Base-by-base conservation (phyloP, 2,888 invertebrate genomes). In the Chrysolina americana region DNA sequence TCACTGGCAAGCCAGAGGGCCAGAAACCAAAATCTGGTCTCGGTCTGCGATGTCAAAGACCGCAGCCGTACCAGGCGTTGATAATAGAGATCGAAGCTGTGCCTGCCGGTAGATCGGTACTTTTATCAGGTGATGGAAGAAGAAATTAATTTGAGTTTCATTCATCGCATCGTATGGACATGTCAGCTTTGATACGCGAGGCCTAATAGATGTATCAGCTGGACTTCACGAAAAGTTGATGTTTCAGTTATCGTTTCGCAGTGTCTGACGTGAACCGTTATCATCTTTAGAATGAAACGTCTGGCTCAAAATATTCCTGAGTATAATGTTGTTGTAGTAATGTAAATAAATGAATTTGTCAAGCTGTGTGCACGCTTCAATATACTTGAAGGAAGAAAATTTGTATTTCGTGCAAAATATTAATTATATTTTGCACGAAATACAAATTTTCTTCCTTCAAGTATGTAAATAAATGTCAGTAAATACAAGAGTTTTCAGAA, bases 1-100 rank as follows among this genome's bases (percentile, higher is more conserved):
- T 15, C 4, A 47, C n/a, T 15, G 47, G 47, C n/a, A 1, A 47
- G n/a, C 47, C 13, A 47, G 15, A 47, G 47, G 36, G 36, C 36
- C 36, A 36, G 36, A 36, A 36, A 15, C 15, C 47, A 47, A 47
- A 47, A 47, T 47, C 15, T 47, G 13, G 47, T 47, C 47, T 47
- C 47, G n/a, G 47, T 47, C 47, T 47, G 15, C 47, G 15, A 15
- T 47, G 47, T 47, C 47, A 47, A 47, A 47, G 47, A 47, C 47
- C 47, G 15, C 47, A 47, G 47, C 47, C 44, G 11, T 53, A 53
- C 19, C 9, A 19, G 19, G 17, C 19, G 21, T 19, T 19, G 21
- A 53, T 53, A 53, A 53, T 53, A 53, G 21, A 53, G 53, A 53
- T 53, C 13, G 53, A 53, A 53, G 19, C 53, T 17, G 11, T 21